Percentiles rank a stretch among this genome's conserved stretches.
Conservation (phyloP, 2,113 vertebrate genomes). For the Suncus etruscus region DNA sequence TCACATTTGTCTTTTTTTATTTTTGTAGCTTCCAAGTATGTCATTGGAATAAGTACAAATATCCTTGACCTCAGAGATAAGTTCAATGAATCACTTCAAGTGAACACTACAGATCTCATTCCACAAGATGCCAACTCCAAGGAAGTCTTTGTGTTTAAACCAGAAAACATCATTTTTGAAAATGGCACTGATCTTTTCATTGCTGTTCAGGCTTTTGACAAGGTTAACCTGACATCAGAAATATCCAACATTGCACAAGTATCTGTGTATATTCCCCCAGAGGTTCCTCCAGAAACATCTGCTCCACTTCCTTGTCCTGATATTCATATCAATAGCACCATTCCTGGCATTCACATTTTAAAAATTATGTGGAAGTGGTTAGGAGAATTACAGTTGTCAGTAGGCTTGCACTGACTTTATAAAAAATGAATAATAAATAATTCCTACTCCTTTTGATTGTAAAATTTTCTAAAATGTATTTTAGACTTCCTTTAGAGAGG, state of each 20-base stretch:
- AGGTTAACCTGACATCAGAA: slow-evolving; percentile 77
- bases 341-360: slow-evolving; percentile 74
- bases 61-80: slow-evolving; percentile 79
- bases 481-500: slow-evolving; percentile 8
- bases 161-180: slow-evolving; percentile 67
- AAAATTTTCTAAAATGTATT: slow-evolving; percentile 48
- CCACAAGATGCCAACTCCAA: slow-evolving; percentile 76
- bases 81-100: slow-evolving; percentile 79
- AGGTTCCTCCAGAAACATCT: slow-evolving; percentile 26
- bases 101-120: slow-evolving; percentile 78
- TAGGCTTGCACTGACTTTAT: slow-evolving; percentile 62
- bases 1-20: slow-evolving; percentile 21
- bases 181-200: slow-evolving; percentile 84
- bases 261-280: slow-evolving; percentile 76
- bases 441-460: background rate
- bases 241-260: slow-evolving; percentile 85
- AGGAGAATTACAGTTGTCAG: slow-evolving; percentile 70
- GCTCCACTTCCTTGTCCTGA: slow-evolving; percentile 28
- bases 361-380: slow-evolving; percentile 81
- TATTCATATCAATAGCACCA: slow-evolving; percentile 68
- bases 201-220: slow-evolving; percentile 81
- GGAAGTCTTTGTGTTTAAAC: slow-evolving; percentile 82
- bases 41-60: slow-evolving; percentile 84
- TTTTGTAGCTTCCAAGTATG: slow-evolving; percentile 85
- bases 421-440: background rate